Evolutionary conservation across 2,888 invertebrate genomes (phyloP), one percentile per base, ranked within the genome.

Genomic region (Euzetes globulus): DNA sequence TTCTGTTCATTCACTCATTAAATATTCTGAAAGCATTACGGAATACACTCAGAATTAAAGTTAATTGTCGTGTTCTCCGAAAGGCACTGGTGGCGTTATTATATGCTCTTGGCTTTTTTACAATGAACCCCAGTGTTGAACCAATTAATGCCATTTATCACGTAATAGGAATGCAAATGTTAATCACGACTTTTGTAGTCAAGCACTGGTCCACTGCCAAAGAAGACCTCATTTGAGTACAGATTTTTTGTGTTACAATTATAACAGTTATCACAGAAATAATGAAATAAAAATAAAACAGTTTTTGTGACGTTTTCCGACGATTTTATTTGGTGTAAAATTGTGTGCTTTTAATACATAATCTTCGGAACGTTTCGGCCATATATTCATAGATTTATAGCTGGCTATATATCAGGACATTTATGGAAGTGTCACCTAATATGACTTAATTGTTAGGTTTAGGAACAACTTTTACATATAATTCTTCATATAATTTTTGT

Each of bases 91-190:
- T 5, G 5, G 13, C 22, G 7, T 25, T 5, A 25, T 7, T 4
- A 19, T 5, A 19, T 58, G 22, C 11, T 58, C 5, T 27, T 7
- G 17, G 9, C 58, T 58, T 27, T 58, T 58, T 58, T n/a, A n/a
- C n/a, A n/a, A n/a, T n/a, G n/a, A n/a, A 25, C 22, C 22, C 58
- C 58, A 7, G 58, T 58, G 25, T 58, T 22, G 47, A 17, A 4
- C 58, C 58, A 58, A 58, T 58, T 58, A 58, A 25, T 58, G 13
- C 58, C 11, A 58, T 22, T 58, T 58, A 58, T 58, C 58, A 58
- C 58, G 58, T 58, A 58, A 58, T 58, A 58, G 58, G 22, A 58
- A 58, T 58, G 58, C 58, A 58, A 58, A 58, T 58, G 58, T 58
- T 58, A 58, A 58, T 58, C 58, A 58, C 9, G 22, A 25, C 11